Evolutionary conservation across 2,113 vertebrate genomes (phyloP).

Genomic region (Aramus guarauna): DNA sequence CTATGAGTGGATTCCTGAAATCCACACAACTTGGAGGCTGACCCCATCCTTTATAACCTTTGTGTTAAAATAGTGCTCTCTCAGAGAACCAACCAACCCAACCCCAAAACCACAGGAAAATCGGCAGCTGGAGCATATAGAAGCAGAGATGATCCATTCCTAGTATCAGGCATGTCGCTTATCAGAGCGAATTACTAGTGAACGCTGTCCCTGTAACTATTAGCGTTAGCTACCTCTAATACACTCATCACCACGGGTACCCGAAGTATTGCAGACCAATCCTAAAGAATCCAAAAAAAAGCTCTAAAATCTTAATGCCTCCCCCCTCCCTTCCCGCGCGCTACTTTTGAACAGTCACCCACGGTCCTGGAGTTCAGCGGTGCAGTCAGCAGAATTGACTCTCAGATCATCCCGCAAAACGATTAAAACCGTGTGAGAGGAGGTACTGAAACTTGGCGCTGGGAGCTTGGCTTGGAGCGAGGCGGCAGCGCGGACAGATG

Average conservation of each 20-base stretch:
- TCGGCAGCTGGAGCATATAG: too few species aligned
- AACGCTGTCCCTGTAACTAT: not conserved
- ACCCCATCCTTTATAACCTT: not conserved
- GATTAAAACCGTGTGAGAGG: not conserved
- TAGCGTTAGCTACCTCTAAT: not conserved
- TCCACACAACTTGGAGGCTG: not conserved
- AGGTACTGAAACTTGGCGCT: fast-evolving
- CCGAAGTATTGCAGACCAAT: fast-evolving
- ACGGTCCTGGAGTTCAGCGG: not conserved
- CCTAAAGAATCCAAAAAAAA: not conserved
- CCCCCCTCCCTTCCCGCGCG: fast-evolving
- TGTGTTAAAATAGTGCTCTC: not conserved
- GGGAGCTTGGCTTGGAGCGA: not conserved
- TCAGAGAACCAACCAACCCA: not conserved
- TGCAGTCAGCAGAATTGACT: not conserved
- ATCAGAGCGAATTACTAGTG: not conserved
- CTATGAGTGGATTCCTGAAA: not conserved
- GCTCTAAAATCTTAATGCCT: not conserved
- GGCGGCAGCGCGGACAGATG: not conserved
- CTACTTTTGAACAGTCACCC: not conserved
- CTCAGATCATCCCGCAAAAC: not conserved
- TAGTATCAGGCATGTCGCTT: not conserved
- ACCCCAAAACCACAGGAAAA: not conserved
- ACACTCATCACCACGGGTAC: not conserved
- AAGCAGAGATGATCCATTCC: not conserved